Conservation (phyloP, 2,113 vertebrate species). For the Megaceryle torquata region DNA sequence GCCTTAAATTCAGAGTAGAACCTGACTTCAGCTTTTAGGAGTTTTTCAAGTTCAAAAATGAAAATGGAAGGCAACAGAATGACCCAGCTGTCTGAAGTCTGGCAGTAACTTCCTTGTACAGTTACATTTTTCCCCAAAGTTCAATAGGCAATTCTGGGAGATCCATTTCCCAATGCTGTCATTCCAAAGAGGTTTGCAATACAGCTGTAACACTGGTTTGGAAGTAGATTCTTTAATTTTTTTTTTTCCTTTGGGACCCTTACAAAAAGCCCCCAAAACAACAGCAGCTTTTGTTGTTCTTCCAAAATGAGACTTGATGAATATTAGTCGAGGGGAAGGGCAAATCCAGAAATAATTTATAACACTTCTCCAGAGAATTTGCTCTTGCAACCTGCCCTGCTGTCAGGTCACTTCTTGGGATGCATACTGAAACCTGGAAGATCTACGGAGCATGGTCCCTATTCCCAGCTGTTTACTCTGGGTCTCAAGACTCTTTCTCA, state of each 20-base stretch:
- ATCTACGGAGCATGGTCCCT: neutral
- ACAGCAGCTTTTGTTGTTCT: slow-evolving; percentile 26
- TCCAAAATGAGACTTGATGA: slow-evolving; percentile 19
- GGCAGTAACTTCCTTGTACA: neutral
- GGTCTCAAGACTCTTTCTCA: slow-evolving; percentile 41
- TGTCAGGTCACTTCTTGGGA: slow-evolving; percentile 50
- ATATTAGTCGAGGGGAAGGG: neutral
- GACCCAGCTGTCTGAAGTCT: neutral
- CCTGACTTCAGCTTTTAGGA: neutral
- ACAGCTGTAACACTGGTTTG: neutral
- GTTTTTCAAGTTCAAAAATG: neutral
- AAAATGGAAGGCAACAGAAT: neutral
- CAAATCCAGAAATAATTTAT: slow-evolving; percentile 23
- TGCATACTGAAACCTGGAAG: slow-evolving; percentile 50
- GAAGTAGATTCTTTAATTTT: neutral
- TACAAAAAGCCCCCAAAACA: slow-evolving; percentile 7
- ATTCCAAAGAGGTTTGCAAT: slow-evolving; percentile 30
- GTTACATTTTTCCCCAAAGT: neutral
- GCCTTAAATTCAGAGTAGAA: neutral
- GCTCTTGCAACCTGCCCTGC: slow-evolving; percentile 41
- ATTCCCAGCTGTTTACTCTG: slow-evolving; percentile 62
- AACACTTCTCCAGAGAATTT: slow-evolving; percentile 13
- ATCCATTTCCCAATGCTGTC: neutral
- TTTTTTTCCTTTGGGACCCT: neutral
- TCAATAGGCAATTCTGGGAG: slow-evolving; percentile 1